phyloP scores from a whole-genome alignment of 2,888 invertebrate genomes.

The Mythimna impura region DNA sequence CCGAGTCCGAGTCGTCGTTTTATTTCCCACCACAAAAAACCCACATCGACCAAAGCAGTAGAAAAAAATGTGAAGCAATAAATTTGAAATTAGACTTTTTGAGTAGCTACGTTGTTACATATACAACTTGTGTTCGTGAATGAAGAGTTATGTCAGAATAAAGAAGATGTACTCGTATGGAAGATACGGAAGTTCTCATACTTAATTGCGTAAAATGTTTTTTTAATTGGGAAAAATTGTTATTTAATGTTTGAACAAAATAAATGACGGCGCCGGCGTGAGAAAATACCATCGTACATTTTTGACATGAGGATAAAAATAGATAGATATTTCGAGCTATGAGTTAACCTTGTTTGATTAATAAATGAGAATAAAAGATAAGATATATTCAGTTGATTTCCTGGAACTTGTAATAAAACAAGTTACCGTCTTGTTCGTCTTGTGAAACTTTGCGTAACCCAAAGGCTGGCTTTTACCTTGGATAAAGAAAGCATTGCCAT shows the following conservation, averaged over 20 bases:
- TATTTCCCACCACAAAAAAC: too few relatives aligned
- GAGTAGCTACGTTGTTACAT: too few relatives aligned
- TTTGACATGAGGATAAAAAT: background rate
- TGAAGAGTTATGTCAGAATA: slow-evolving; percentile 18
- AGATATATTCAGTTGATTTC: background rate
- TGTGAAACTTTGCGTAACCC: too few relatives aligned
- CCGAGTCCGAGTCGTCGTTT: too few relatives aligned
- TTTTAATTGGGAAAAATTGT: background rate
- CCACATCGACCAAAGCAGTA: too few relatives aligned
- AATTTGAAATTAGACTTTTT: slow-evolving; percentile 7
- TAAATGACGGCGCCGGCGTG: background rate
- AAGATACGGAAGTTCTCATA: background rate
- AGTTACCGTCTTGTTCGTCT: too few relatives aligned
- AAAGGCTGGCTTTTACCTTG: too few relatives aligned
- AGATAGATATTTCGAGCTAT: background rate
- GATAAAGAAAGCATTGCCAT: too few relatives aligned
- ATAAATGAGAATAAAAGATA: slow-evolving; percentile 1
- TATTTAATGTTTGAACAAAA: background rate
- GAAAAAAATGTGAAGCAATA: background rate
- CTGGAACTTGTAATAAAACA: background rate
- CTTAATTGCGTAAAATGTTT: background rate
- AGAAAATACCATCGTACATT: background rate
- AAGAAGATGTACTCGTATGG: background rate
- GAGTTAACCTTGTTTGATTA: background rate
- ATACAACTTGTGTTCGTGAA: background rate